These are phyloP conservation scores for Myiagra hebetior DNA, from an alignment of 2,113 vertebrate species.

Conservation along the genomic window DNA sequence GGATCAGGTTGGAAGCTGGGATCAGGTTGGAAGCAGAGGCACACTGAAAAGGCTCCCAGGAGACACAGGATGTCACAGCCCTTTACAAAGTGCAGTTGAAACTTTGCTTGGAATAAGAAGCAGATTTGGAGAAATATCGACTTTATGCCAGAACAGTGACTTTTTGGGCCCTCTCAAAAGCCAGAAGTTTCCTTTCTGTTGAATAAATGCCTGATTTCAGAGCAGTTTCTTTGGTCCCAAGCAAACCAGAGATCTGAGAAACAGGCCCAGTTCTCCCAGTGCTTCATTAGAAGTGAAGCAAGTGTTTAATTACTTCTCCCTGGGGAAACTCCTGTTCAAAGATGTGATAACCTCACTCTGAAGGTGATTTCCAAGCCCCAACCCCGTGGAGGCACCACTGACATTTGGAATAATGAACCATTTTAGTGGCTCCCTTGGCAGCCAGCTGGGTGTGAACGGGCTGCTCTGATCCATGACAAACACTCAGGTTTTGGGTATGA, in stretches of 20 bases:
- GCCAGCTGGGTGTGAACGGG: background rate
- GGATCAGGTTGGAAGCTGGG: background rate
- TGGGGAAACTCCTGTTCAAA: background rate
- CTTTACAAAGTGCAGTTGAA: background rate
- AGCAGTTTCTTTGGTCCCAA: background rate
- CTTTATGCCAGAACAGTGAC: background rate
- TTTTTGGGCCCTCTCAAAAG: background rate
- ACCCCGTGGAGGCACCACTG: background rate
- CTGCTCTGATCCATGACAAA: background rate
- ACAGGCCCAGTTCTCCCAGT: background rate
- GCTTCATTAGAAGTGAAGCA: background rate
- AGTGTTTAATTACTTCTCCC: background rate
- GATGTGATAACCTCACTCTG: background rate
- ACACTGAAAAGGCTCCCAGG: accelerated
- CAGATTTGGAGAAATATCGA: background rate
- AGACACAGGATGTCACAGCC: background rate
- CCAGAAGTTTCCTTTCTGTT: background rate
- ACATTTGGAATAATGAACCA: background rate
- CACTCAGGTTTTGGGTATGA: background rate
- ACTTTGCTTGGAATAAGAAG: background rate
- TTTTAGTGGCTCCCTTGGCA: background rate
- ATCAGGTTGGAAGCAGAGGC: background rate
- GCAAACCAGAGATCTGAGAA: background rate
- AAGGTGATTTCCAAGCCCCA: background rate
- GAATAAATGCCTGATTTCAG: background rate